Evolutionary conservation across 2,888 invertebrate genomes (phyloP), one percentile per base, ranked within the genome.

Genomic region (Germaria angustata): DNA sequence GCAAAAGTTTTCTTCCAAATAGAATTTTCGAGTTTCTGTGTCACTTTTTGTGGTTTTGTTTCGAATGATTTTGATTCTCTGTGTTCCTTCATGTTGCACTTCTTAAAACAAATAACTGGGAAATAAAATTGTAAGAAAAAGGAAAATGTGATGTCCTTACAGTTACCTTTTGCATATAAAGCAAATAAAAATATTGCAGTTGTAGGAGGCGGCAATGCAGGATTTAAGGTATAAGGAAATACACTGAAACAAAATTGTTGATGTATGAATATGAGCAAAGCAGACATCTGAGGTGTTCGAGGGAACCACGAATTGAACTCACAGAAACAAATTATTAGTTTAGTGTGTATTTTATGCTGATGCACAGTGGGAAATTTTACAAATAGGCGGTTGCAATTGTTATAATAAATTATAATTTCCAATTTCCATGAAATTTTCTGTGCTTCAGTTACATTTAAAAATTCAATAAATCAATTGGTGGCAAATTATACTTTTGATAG

Each of bases 121-220:
- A 51, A 53, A 36, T 15, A 39, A 36, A 32, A 63, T 17, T 39
- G 32, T 1, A 15, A 24, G 9, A 32, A 17, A 17, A 41, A 57
- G 2, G 34, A 69, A 41, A 75, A 69, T 32, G 57, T 71, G 69
- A 55, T 75, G 75, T 57, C 68, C 66, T 69, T n/a, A 51, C 39
- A 66, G 49, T 53, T 65, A 72, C 55, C 53, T 68, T 53, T 59
- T 71, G 68, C 68, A 80, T 46, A 55, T 39, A 36, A 36, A 17
- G 32, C 34, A 22, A 7, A 34, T 4, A 2, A 28, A 34, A 15
- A 7, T 11, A 17, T 1, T 41, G 13, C 1, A 15, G 13, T 17
- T 22, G 36, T 22, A 65, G 55, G 63, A 51, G 59, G n/a, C 68
- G 34, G 15, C 24, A 15, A 34, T 51, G 57, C 36, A 51, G 41